These are phyloP conservation scores for Graphium colonna DNA, from an alignment of 2,888 invertebrate species.

Conservation along the genomic window DNA sequence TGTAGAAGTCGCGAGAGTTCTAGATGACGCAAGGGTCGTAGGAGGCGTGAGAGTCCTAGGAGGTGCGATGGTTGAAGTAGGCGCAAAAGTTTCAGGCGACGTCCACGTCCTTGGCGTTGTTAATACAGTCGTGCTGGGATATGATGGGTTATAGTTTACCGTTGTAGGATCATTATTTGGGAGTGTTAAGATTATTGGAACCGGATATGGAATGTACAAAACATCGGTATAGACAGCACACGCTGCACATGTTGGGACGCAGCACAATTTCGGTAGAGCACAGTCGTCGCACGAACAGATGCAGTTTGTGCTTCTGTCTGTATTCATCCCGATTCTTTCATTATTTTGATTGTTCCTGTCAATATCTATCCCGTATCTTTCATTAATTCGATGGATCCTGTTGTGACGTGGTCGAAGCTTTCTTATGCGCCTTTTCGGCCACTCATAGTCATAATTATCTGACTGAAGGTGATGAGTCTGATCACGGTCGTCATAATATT, in stretches of 20 bases:
- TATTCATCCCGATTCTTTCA: neutral
- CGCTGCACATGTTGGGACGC: conserved; percentile 10
- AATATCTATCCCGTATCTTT: neutral
- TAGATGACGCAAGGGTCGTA: too few species aligned
- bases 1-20: too few species aligned
- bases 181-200: conserved; percentile 11
- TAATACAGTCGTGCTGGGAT: neutral
- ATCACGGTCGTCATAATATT: conserved; percentile 1
- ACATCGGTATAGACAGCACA: conserved; percentile 8
- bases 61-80: neutral
- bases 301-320: conserved; percentile 7
- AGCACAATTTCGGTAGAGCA: conserved; percentile 19
- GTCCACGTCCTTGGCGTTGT: neutral
- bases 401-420: conserved; percentile 4
- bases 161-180: neutral
- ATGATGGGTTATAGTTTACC: too few species aligned
- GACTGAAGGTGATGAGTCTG: conserved; percentile 1
- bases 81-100: neutral
- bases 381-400: conserved; percentile 2
- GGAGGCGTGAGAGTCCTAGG: too few species aligned
- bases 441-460: conserved; percentile 1
- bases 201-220: conserved; percentile 28
- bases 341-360: too few species aligned
- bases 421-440: conserved; percentile 4
- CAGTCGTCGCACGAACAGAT: conserved; percentile 25